Base-by-base conservation (phyloP, 2,113 vertebrate genomes). In the Synodontis membranacea region DNA sequence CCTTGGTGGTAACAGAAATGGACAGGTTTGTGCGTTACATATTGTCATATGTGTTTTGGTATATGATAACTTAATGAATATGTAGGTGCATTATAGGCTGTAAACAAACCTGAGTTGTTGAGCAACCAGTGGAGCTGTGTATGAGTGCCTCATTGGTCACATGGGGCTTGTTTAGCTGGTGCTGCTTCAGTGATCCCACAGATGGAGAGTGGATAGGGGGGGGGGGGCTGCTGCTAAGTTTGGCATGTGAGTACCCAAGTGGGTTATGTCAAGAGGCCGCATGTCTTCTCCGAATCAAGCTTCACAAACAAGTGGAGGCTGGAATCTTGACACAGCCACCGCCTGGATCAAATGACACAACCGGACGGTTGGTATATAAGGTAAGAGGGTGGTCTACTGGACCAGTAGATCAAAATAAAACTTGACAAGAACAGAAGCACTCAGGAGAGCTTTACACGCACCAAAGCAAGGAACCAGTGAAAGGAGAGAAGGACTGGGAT, bases 271-370 rank as follows among this genome's bases (percentile, higher is more conserved):
- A 62, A 78, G 66, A 72, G 58, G 72, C 52, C 9, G 56, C 62
- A 80, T 89, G 91, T 89, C 90, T 92, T 93, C 89, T 92, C 88
- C 52, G 82, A 89, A 90, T 81, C 86, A 48, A 84, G 84, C 58
- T 62, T 82, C 82, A 91, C 89, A 92, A 93, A 93, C 92, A 92
- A 91, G 86, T 76, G 54, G 72, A 82, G 62, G 83, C 75, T 66
- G 86, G 88, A 90, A 87, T 87, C 72, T 82, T 78, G 50, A 52
- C 46, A 25, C 83, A 66, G 80, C 52, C 85, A 25, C 52, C 60
- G 19, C 50, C 54, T 46, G 56, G 64, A 84, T 91, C 91, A 79
- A 83, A 84, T 91, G 76, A 88, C 91, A 86, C 84, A 37, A 10
- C 46, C 62, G 60, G 82, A 19, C 17, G 31, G 39, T 0, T 52